phyloP scores from a whole-genome alignment of 2,797 vertebrate species.

The Emydoidea blandingii region DNA sequence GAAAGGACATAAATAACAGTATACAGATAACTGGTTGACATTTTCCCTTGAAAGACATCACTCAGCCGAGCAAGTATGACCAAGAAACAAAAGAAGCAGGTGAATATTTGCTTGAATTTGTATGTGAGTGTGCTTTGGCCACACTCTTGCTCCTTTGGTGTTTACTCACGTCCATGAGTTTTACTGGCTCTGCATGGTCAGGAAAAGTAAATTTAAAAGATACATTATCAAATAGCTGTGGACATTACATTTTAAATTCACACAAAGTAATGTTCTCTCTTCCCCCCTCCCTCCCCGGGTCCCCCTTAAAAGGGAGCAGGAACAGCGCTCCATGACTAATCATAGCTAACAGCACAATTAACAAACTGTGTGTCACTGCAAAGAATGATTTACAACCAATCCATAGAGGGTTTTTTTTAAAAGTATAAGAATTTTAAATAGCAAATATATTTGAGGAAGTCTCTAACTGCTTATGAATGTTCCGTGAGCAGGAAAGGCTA shows the following conservation, averaged over 20 bases:
- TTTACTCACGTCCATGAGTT: neutral
- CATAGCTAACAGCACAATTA: neutral
- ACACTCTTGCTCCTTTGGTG: neutral
- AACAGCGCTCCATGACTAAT: neutral
- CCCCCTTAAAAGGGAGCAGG: neutral
- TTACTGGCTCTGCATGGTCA: neutral
- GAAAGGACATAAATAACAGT: accelerated
- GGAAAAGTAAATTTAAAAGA: neutral
- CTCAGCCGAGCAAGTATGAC: slow-evolving; percentile 6
- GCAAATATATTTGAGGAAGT: slow-evolving; percentile 18
- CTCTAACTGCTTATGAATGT: slow-evolving; percentile 12
- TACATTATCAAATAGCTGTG: neutral
- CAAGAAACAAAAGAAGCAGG: neutral
- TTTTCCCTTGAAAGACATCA: slow-evolving; percentile 7
- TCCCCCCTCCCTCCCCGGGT: neutral
- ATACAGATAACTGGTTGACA: accelerated
- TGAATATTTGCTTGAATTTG: neutral
- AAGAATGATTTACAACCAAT: slow-evolving; percentile 8
- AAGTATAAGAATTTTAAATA: neutral
- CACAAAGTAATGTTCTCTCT: neutral
- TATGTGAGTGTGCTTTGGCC: neutral
- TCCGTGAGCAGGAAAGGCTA: neutral
- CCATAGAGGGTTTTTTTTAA: neutral
- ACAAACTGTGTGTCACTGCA: neutral
- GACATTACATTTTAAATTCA: neutral